A percentile compares a stretch with the other conserved stretches of the same genome.
Evolutionary conservation across 2,113 vertebrate genomes (phyloP).

Genomic region (Hemiprocne comata): DNA sequence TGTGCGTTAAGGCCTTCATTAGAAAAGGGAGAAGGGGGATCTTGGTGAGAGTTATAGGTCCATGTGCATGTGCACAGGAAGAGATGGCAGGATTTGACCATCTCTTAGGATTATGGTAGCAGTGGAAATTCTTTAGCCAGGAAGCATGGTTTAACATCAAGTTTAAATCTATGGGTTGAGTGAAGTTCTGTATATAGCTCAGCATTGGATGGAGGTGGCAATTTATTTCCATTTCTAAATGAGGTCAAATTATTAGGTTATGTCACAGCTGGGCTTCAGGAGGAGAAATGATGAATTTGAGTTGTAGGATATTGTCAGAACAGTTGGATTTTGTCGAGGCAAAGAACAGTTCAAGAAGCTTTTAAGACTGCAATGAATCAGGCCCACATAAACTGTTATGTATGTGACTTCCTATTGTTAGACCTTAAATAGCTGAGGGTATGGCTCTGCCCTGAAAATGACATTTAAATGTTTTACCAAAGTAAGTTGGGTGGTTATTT

Average conservation of each 20-base stretch:
- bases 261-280: not conserved
- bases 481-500: not conserved
- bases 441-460: not conserved
- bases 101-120: not conserved
- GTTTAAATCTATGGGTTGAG: not conserved
- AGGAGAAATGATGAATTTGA: not conserved
- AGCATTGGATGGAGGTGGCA: not conserved
- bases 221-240: not conserved
- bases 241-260: not conserved
- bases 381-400: not conserved
- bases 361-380: not conserved
- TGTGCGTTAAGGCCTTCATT: not conserved
- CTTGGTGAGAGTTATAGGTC: not conserved
- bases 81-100: not conserved
- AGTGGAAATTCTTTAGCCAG: not conserved
- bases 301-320: not conserved
- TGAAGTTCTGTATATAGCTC: not conserved
- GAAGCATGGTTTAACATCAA: not conserved
- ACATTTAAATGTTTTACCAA: not conserved
- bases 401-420: not conserved
- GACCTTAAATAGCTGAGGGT: not conserved
- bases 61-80: not conserved
- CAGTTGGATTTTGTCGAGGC: not conserved
- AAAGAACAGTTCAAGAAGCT: not conserved
- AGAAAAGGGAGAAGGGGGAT: not conserved